Base-by-base conservation (phyloP, 2,888 invertebrate species). In the Gymnoscelis rufifasciata region DNA sequence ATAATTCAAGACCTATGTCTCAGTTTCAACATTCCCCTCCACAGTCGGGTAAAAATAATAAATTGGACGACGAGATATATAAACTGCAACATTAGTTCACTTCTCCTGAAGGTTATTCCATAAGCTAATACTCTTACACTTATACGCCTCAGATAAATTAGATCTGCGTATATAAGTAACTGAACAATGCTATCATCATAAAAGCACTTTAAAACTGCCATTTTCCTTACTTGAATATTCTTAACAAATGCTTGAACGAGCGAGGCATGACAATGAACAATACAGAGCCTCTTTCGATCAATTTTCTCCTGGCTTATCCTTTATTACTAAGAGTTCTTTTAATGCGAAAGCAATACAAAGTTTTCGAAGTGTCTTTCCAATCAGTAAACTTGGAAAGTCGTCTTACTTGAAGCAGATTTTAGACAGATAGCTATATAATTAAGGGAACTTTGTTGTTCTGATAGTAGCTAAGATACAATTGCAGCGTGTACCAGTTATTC, bases 341-440 rank as follows among this genome's bases (percentile, higher is more conserved):
- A 64, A 61, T 59, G 59, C 43, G 53, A 63, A 58, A 66, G 56
- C 59, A 60, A 68, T 68, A 62, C 44, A 63, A 69, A 68, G 60
- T 66, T 68, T 57, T 51, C 57, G 55, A 59, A 64, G 60, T 62
- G 64, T 61, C 61, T 59, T 60, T 63, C 55, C 64, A 60, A 67
- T 61, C 62, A 65, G 50, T 43, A 53, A 67, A 68, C 59, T 68
- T 63, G 13, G 38, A 27, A 48, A 47, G 46, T 51, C 52, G 38
- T 46, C 47, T 38, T 54, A 42, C 43, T 47, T 48, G 39, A 52
- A 60, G 52, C 29, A 36, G 28, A 45, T 29, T 40, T 39, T 8
- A 29, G 19, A 29, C 29, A 24, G 12, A 27, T 33, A 23, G 14
- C 19, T 35, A 35, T 14, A 40, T n/a, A 40, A 35, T 30, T 39